Conservation (phyloP, 2,797 vertebrate species). For the Pseudochirops cupreus region DNA sequence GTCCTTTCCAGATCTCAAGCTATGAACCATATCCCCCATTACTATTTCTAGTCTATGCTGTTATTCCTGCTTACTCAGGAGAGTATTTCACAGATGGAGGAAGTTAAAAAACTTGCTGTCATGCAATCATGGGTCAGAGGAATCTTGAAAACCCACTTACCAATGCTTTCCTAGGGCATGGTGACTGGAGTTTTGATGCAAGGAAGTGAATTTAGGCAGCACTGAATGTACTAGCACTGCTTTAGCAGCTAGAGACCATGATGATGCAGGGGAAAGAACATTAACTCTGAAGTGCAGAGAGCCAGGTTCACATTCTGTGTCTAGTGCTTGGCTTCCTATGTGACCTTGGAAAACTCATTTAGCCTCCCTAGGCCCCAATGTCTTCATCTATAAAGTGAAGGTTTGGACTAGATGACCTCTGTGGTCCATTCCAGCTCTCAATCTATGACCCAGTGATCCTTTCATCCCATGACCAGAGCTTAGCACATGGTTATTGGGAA, state of each 20-base stretch:
- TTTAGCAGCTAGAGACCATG: neutral
- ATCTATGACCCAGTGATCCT: neutral
- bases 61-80: neutral
- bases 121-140: neutral
- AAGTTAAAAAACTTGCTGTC: neutral
- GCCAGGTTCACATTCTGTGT: neutral
- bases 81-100: neutral
- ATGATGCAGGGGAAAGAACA: neutral
- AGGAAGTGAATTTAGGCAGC: neutral
- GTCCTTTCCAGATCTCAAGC: neutral
- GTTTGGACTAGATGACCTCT: neutral
- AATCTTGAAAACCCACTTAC: neutral
- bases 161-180: neutral
- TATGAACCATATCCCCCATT: neutral
- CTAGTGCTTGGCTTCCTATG: neutral
- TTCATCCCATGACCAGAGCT: neutral
- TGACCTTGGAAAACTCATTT: neutral
- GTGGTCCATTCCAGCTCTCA: neutral
- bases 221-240: neutral
- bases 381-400: neutral
- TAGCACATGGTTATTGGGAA: neutral
- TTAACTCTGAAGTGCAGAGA: neutral
- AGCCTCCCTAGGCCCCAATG: neutral
- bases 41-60: neutral
- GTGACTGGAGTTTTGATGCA: neutral